Percentiles rank a stretch among this genome's conserved stretches.
These are phyloP conservation scores for Oceanodroma tethys DNA, from an alignment of 2,113 vertebrate genomes.

Conservation along the genomic window DNA sequence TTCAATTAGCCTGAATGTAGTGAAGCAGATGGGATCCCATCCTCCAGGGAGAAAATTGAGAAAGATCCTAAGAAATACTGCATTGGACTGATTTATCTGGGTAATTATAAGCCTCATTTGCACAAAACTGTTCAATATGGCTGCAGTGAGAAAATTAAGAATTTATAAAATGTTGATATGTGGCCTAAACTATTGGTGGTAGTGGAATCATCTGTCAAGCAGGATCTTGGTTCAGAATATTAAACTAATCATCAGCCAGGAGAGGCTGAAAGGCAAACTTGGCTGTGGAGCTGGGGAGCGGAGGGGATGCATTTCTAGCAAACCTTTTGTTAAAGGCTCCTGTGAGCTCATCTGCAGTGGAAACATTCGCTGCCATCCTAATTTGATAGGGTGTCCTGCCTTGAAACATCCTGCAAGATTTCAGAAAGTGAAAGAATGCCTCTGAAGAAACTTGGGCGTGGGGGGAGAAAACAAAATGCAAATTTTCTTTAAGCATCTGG, in stretches of 20 bases:
- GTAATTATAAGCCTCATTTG: constrained; percentile 73
- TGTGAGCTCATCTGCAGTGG: background rate
- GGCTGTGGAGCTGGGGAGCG: background rate
- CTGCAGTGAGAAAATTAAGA: constrained; percentile 63
- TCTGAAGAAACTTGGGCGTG: background rate
- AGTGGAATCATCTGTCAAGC: constrained; percentile 24
- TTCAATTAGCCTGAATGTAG: constrained; percentile 74
- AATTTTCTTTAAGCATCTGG: background rate
- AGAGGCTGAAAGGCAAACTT: constrained; percentile 29
- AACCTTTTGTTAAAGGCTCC: background rate
- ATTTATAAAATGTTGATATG: constrained; percentile 67
- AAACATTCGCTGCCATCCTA: background rate
- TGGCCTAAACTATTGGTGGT: constrained; percentile 31
- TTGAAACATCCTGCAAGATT: background rate
- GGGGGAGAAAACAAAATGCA: background rate
- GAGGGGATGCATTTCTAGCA: background rate
- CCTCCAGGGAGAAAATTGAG: constrained; percentile 68
- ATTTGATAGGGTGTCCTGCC: background rate
- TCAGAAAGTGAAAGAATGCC: background rate
- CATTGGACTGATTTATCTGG: constrained; percentile 71
- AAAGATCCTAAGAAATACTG: constrained; percentile 74
- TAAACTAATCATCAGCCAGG: constrained; percentile 9
- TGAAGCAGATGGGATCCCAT: constrained; percentile 78
- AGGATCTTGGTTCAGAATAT: constrained; percentile 17
- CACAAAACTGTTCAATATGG: constrained; percentile 64